These are phyloP conservation scores for Paraescarpia echinospica DNA, from an alignment of 1,140 invertebrate species.

Conservation along the genomic window DNA sequence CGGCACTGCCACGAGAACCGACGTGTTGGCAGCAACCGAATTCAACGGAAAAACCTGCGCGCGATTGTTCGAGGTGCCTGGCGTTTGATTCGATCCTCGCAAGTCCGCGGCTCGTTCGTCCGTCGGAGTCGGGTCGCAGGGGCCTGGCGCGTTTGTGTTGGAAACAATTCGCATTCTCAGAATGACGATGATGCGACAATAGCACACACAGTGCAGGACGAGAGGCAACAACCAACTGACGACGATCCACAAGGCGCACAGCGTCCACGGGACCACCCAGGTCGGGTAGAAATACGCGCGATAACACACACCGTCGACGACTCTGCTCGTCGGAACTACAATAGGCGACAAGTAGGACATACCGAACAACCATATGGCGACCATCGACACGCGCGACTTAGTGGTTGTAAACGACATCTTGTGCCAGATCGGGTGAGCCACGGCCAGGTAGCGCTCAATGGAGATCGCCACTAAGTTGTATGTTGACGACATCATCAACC, in stretches of 20 bases:
- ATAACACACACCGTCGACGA: slow-evolving; percentile 3
- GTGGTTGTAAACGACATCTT: slow-evolving; percentile 9
- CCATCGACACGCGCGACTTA: slow-evolving; percentile 6
- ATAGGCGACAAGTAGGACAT: slow-evolving; percentile 2
- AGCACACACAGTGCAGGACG: slow-evolving; percentile 5
- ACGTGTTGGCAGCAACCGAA: background rate
- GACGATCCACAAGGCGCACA: slow-evolving; percentile 13
- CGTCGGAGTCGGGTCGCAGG: background rate
- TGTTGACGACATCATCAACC: slow-evolving; percentile 23
- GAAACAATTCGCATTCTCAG: background rate
- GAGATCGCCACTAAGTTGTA: slow-evolving; percentile 22
- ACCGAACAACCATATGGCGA: slow-evolving; percentile 14
- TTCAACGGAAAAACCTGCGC: background rate
- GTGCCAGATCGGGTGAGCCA: slow-evolving; percentile 28
- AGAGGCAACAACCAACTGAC: slow-evolving; percentile 22
- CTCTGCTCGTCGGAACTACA: background rate
- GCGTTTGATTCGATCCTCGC: too few relatives aligned
- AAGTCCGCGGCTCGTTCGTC: too few relatives aligned
- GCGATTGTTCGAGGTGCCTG: too few relatives aligned
- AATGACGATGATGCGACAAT: slow-evolving; percentile 16
- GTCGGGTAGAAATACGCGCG: slow-evolving; percentile 5
- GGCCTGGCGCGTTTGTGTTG: background rate
- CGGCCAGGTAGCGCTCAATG: slow-evolving; percentile 29
- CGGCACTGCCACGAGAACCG: background rate
- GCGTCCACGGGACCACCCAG: background rate